Evolutionary conservation across 2,888 invertebrate genomes (phyloP).

Genomic region (Stictocephala bisonia): DNA sequence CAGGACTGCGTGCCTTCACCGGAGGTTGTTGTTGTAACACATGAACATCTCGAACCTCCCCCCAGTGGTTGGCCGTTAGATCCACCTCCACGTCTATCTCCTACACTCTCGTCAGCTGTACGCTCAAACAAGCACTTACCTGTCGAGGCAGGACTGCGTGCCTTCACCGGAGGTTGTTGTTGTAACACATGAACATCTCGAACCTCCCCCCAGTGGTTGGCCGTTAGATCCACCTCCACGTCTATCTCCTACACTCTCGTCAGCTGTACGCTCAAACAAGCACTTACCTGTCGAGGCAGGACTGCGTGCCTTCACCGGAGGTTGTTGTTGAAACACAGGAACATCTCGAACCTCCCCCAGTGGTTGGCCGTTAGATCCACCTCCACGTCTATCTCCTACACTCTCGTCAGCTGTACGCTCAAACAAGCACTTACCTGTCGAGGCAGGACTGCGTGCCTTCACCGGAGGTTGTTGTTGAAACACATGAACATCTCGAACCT

Average conservation of each 20-base stretch:
- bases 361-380: conserved; percentile 92
- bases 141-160: no score
- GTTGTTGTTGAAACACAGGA: conserved; percentile 88
- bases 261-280: no score
- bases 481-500: conserved; percentile 87
- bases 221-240: conserved; percentile 87
- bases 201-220: conserved; percentile 92
- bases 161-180: no score
- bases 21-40: conserved; percentile 87
- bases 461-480: conserved; percentile 83
- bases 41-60: conserved; percentile 86
- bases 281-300: no score
- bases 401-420: no score
- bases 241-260: conserved; percentile 84
- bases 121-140: no score
- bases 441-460: conserved; percentile 87
- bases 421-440: no score
- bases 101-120: no score
- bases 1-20: conserved; percentile 84
- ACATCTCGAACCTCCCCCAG: conserved; percentile 86
- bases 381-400: conserved; percentile 84
- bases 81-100: no score
- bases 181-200: no score
- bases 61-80: no score
- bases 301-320: no score